Conservation (phyloP, 2,797 vertebrate species). For the Remorina albescens region DNA sequence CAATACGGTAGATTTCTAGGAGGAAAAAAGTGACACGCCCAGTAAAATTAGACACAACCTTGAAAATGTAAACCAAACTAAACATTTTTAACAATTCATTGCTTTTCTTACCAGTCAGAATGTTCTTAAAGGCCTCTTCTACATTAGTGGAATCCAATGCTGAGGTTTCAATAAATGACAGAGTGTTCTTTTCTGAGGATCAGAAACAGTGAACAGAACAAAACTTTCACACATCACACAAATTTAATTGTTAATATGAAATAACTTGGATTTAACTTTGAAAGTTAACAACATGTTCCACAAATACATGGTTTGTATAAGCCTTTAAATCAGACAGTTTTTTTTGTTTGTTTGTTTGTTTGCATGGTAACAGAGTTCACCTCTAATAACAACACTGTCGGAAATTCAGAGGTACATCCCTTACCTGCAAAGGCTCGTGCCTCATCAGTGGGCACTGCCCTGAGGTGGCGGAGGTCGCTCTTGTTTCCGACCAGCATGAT, state of each 20-base stretch:
- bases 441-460: constrained; percentile 95
- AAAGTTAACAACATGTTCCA: too few species aligned
- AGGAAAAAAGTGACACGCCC: constrained; percentile 81
- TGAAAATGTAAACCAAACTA: too few species aligned
- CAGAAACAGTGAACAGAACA: not conserved
- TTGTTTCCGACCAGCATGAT: constrained; percentile 99
- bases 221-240: not conserved
- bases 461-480: constrained; percentile 94
- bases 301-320: too few species aligned
- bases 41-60: not conserved
- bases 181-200: constrained; percentile 90
- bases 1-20: constrained; percentile 96
- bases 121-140: constrained; percentile 98
- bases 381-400: not conserved
- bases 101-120: constrained; percentile 90
- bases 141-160: constrained; percentile 98
- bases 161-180: constrained; percentile 98
- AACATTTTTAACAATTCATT: constrained; percentile 82
- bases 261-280: not conserved
- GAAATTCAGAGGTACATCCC: not conserved
- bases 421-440: constrained; percentile 93
- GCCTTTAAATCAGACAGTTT: not conserved
- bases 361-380: not conserved
- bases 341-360: not conserved
- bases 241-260: not conserved